phyloP scores from a whole-genome alignment of 2,888 invertebrate genomes.

The Fragum fragum region DNA sequence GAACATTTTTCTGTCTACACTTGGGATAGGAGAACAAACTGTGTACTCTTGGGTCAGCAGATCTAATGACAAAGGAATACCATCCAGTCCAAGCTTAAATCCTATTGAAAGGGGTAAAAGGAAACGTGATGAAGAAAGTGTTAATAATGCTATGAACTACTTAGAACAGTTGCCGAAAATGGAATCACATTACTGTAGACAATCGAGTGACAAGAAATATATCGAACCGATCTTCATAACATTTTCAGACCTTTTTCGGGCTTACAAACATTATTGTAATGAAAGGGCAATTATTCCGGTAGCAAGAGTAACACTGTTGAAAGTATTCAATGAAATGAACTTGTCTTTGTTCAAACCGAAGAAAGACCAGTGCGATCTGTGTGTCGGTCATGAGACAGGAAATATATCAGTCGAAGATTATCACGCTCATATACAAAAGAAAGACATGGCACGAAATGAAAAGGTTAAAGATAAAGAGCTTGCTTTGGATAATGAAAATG shows the following conservation, averaged over 20 bases:
- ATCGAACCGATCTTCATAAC: conserved; percentile 23
- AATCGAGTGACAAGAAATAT: not conserved
- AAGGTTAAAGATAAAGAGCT: conserved; percentile 38
- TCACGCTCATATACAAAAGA: conserved; percentile 24
- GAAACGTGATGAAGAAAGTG: too few species aligned
- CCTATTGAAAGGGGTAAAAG: too few species aligned
- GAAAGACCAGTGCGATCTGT: conserved; percentile 58
- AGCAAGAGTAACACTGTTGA: not conserved
- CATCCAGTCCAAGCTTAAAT: too few species aligned
- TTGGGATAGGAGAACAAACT: too few species aligned
- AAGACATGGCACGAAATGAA: conserved; percentile 35
- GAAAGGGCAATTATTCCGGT: not conserved
- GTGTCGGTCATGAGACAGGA: conserved; percentile 35
- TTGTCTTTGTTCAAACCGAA: conserved; percentile 34
- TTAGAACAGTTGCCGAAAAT: conserved; percentile 19
- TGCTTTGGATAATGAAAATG: conserved; percentile 4
- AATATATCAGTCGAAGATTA: conserved; percentile 52
- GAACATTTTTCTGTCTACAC: too few species aligned
- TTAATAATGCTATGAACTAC: conserved; percentile 1
- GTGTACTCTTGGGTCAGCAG: too few species aligned
- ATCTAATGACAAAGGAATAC: too few species aligned
- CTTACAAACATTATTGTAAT: conserved; percentile 19
- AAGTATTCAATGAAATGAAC: conserved; percentile 32
- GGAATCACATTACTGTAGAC: conserved; percentile 20
- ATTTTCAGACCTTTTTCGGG: not conserved